Evolutionary conservation across 2,113 vertebrate genomes (phyloP).

Genomic region (Gymnocephalus cernua): DNA sequence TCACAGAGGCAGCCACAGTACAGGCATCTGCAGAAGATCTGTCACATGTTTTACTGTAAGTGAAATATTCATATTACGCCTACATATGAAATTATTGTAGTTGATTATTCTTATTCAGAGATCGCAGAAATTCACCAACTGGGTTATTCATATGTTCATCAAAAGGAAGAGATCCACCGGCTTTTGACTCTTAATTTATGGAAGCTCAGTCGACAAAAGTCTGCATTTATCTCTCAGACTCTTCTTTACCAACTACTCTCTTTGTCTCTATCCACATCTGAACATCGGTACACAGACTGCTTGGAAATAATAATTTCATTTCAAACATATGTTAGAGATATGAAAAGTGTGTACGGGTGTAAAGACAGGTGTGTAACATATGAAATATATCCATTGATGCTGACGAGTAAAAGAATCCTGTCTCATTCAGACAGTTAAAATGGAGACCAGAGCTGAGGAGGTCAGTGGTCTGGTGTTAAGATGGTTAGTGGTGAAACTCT

Average conservation of each 20-base stretch:
- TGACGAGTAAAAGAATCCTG: not conserved
- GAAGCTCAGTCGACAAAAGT: not conserved
- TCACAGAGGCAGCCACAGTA: slow-evolving; percentile 59
- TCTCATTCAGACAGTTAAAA: slow-evolving; percentile 44
- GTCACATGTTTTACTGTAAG: slow-evolving; percentile 44
- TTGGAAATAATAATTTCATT: not conserved
- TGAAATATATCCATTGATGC: not conserved
- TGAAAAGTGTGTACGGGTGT: not conserved
- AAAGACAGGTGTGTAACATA: not conserved
- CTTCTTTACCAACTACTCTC: not conserved
- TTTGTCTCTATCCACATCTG: not conserved
- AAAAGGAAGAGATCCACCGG: slow-evolving; percentile 7
- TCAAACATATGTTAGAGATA: not conserved
- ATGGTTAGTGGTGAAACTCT: slow-evolving; percentile 73
- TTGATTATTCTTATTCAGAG: slow-evolving; percentile 6
- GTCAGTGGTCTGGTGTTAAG: slow-evolving; percentile 2
- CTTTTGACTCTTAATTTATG: slow-evolving; percentile 14
- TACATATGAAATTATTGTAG: not conserved
- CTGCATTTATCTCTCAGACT: slow-evolving; percentile 4
- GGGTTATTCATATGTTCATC: not conserved
- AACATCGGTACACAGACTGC: not conserved
- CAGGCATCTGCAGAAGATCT: slow-evolving; percentile 49
- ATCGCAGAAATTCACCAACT: not conserved
- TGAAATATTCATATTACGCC: slow-evolving; percentile 8
- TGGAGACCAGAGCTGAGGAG: slow-evolving; percentile 55